Base-by-base conservation (phyloP, 2,113 vertebrate species). In the Procavia capensis region DNA sequence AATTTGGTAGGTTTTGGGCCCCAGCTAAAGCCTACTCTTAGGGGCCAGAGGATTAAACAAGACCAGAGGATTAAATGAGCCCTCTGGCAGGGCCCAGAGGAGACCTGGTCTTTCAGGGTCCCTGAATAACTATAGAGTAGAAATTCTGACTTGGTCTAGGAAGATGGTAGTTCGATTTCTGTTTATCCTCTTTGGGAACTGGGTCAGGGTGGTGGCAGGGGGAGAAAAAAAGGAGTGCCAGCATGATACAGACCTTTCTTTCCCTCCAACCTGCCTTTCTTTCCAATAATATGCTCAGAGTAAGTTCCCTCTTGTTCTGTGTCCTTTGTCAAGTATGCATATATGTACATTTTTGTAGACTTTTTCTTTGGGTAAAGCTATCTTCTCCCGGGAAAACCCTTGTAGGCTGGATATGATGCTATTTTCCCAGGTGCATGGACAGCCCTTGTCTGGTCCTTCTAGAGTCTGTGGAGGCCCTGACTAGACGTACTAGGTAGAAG, bases 71-170 rank as follows among this genome's bases (percentile, higher is more conserved):
- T 86, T 82, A 94, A 85, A 83, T 82, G 63, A 96, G 27, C 20
- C n/a, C 50, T 90, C 39, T 88, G 36, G 9, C 78, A 88, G 85
- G 82, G 29, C 27, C 45, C 57, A 91, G 36, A 68, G 79, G 39
- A 89, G 87, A 92, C 31, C 14, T 84, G 43, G 68, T 91, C 25
- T 85, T 96, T 88, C 39, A 93, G 82, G 29, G 14, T 6, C 66
- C 59, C 54, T 72, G 76, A 91, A 86, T 75, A 89, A 92, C 36
- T 16, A 76, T 29, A 68, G 80, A 81, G 79, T 68, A 88, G 74
- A 95, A 70, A 24, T 87, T 88, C 72, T 70, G 59, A 61, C 34
- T 90, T 92, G 43, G 31, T 45, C 14, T 86, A 27, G 50, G 61
- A 61, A 84, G 6, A 16, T 63, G 9, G 91, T 50, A 16, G 50